phyloP scores from a whole-genome alignment of 2,797 vertebrate genomes.

The Brachyalestes nurse region DNA sequence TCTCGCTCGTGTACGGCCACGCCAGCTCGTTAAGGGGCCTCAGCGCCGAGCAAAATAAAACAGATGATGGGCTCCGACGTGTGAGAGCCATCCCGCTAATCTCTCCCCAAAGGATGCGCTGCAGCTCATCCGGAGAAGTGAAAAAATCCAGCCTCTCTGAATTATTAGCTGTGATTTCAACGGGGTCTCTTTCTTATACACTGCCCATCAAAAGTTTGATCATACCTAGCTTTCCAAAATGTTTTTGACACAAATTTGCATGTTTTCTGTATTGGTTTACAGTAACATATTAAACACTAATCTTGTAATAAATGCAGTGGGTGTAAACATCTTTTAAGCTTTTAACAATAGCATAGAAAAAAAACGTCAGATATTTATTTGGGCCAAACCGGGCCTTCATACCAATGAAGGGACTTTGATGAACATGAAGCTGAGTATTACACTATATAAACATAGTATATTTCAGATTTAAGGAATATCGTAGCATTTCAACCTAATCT shows the following conservation, averaged over 20 bases:
- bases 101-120: constrained; percentile 59
- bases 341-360: neutral
- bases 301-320: no score
- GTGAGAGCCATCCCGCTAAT: constrained; percentile 57
- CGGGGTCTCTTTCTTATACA: constrained; percentile 7
- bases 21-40: constrained; percentile 55
- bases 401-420: no score
- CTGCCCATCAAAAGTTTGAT: neutral
- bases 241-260: neutral
- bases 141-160: constrained; percentile 22
- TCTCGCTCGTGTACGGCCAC: constrained; percentile 61
- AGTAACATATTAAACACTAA: no score
- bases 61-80: constrained; percentile 54
- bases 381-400: no score
- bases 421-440: no score
- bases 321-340: no score
- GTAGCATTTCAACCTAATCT: no score
- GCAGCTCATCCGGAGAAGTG: constrained; percentile 50
- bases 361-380: no score
- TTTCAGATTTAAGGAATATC: no score
- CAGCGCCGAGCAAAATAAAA: constrained; percentile 56
- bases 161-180: constrained; percentile 48
- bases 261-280: no score
- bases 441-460: no score
- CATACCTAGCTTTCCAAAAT: neutral